Evolutionary conservation across 2,797 vertebrate species (phyloP).

Genomic region (Paguma larvata): DNA sequence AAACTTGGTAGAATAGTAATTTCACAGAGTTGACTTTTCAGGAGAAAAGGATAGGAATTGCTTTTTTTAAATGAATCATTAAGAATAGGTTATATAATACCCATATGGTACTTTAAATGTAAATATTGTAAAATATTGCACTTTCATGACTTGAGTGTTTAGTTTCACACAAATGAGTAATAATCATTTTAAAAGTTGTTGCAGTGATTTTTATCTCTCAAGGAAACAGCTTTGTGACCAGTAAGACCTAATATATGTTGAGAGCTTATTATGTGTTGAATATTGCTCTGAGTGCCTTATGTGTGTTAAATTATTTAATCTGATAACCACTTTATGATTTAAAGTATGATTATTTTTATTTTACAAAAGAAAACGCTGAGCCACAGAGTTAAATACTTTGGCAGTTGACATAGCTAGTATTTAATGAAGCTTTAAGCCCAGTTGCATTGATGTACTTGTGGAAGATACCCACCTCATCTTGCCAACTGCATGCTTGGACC

Average conservation of each 20-base stretch:
- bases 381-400: background rate
- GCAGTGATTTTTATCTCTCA: background rate
- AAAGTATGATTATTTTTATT: background rate
- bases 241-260: background rate
- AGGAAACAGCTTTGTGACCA: background rate
- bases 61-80: background rate
- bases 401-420: background rate
- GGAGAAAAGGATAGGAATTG: background rate
- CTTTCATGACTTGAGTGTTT: background rate
- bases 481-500: background rate
- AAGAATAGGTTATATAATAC: background rate
- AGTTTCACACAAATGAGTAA: background rate
- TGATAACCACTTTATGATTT: background rate
- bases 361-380: constrained; percentile 4
- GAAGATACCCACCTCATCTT: background rate
- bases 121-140: background rate
- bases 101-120: background rate
- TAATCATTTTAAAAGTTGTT: background rate
- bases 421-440: background rate
- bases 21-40: background rate
- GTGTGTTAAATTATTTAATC: background rate
- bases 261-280: background rate
- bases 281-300: background rate
- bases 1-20: background rate
- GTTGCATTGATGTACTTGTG: background rate